Evolutionary conservation across 2,888 invertebrate species (phyloP).

Genomic region (Epirrita christyi): DNA sequence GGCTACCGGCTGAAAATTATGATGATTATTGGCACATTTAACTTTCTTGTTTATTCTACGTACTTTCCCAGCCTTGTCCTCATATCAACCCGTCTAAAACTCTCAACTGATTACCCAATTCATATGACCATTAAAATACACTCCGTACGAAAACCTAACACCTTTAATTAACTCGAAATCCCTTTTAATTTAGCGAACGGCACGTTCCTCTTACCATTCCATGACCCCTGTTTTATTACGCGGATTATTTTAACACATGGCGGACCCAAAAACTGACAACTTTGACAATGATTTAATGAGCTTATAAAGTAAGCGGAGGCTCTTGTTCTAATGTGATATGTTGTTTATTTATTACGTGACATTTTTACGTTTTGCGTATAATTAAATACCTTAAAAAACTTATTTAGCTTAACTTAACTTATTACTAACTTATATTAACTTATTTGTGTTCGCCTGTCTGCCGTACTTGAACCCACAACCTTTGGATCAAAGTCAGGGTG

Average conservation of each 20-base stretch:
- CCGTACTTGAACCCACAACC: too few relatives aligned
- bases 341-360: background rate
- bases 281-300: constrained; percentile 52
- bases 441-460: too few relatives aligned
- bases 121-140: constrained; percentile 39
- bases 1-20: too few relatives aligned
- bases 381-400: too few relatives aligned
- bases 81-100: background rate
- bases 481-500: too few relatives aligned
- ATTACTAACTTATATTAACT: too few relatives aligned
- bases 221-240: constrained; percentile 58
- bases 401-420: too few relatives aligned
- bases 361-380: background rate
- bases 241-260: constrained; percentile 64
- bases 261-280: constrained; percentile 51
- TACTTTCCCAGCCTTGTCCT: too few relatives aligned
- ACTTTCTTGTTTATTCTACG: too few relatives aligned
- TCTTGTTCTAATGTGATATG: constrained; percentile 8
- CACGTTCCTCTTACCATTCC: constrained; percentile 58
- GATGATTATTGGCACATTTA: too few relatives aligned
- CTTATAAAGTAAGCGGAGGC: constrained; percentile 28
- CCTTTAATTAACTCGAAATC: constrained; percentile 72
- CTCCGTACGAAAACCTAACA: constrained; percentile 57
- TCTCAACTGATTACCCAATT: constrained; percentile 29
- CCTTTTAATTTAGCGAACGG: constrained; percentile 67